Percentiles rank a stretch among this genome's conserved stretches.
Evolutionary conservation across 2,888 invertebrate genomes (phyloP).

Genomic region (Pristionchus maxplancki): DNA sequence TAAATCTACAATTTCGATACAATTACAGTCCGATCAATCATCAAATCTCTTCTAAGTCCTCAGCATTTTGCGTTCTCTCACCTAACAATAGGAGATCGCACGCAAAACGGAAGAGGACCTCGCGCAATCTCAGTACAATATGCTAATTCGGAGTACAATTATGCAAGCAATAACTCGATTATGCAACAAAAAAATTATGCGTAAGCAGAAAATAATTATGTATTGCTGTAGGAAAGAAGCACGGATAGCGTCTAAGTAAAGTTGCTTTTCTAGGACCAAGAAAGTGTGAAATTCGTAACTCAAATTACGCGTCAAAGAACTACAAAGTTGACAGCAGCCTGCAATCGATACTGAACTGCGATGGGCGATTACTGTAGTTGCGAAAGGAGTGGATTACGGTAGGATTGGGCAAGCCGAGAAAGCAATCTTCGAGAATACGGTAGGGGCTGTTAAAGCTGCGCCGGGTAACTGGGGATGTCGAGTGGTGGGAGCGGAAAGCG

Average conservation of each 20-base stretch:
- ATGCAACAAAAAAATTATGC: neutral
- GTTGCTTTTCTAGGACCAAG: conserved; percentile 9
- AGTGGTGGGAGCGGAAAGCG: neutral
- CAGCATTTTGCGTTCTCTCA: neutral
- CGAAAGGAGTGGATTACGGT: neutral
- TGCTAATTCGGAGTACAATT: neutral
- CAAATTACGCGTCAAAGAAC: neutral
- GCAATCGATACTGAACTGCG: neutral
- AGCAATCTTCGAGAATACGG: neutral
- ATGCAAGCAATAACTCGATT: neutral
- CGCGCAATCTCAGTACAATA: neutral
- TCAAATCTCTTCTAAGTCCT: conserved; percentile 10
- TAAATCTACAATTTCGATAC: neutral
- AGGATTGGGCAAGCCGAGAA: neutral
- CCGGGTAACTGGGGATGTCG: conserved; percentile 8
- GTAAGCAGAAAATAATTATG: neutral
- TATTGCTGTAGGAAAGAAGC: conserved; percentile 25
- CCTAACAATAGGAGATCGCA: neutral
- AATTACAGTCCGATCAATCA: neutral
- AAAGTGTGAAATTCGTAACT: conserved; percentile 15
- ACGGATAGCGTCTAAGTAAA: conserved; percentile 5
- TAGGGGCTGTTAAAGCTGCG: conserved; percentile 21
- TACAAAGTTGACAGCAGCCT: neutral
- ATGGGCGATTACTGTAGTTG: neutral
- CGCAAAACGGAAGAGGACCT: neutral